Percentiles rank a stretch among this genome's conserved stretches.
Evolutionary conservation across 2,113 vertebrate species (phyloP).

Genomic region (Rhea pennata): DNA sequence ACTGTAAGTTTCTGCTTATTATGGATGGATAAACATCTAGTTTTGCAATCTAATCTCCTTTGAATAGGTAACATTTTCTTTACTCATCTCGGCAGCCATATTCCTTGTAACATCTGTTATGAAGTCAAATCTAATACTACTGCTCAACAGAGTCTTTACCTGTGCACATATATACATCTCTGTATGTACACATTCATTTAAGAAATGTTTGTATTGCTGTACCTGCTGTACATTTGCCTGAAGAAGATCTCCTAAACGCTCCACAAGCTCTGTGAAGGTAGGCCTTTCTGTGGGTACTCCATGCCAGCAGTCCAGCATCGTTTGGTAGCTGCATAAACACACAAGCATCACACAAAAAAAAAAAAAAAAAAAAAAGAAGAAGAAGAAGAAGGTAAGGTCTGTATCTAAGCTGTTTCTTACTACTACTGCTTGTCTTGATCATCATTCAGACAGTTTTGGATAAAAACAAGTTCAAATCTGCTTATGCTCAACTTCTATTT

Average conservation of each 20-base stretch:
- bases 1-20: neutral
- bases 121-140: neutral
- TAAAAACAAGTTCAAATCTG: neutral
- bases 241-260: constrained; percentile 89
- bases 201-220: neutral
- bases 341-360: neutral
- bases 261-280: constrained; percentile 90
- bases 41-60: neutral
- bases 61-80: neutral
- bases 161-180: fast-evolving
- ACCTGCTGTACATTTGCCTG: constrained; percentile 96
- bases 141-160: neutral
- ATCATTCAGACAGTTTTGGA: neutral
- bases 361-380: neutral
- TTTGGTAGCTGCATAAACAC: constrained; percentile 80
- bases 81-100: neutral
- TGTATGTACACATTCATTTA: neutral
- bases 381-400: neutral
- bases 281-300: constrained; percentile 84
- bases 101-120: neutral
- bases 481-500: neutral
- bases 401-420: neutral
- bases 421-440: neutral
- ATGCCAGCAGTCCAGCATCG: constrained; percentile 94
- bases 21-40: neutral